A percentile compares a stretch with the other conserved stretches of the same genome.
Evolutionary conservation across 30 jellyfish, hydroid and myxozoan species (phyloP).

Genomic region (Hydractinia echinata): DNA sequence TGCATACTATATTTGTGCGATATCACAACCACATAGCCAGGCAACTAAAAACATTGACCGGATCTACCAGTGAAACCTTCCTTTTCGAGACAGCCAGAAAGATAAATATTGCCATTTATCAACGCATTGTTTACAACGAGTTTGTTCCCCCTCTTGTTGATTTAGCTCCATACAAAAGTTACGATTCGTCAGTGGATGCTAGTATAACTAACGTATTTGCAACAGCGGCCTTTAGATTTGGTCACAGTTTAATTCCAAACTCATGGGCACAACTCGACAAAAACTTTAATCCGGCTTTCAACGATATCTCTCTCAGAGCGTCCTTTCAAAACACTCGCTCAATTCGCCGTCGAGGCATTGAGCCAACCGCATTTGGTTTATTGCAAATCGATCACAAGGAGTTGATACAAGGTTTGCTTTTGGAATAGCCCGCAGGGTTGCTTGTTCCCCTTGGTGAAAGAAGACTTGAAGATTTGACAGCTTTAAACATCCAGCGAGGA

Average conservation of each 20-base stretch:
- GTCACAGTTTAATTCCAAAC: constrained; percentile 29
- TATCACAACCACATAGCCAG: constrained; percentile 83
- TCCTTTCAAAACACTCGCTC: constrained; percentile 41
- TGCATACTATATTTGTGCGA: constrained; percentile 85
- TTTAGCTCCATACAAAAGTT: constrained; percentile 48
- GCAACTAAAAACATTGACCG: constrained; percentile 41
- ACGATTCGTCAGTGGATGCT: constrained; percentile 66
- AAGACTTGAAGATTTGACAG: constrained; percentile 60
- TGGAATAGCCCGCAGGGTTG: constrained; percentile 32
- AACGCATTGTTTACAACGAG: constrained; percentile 60
- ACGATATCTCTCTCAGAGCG: constrained; percentile 16
- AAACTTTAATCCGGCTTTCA: constrained; percentile 14
- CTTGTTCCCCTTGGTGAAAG: constrained; percentile 38
- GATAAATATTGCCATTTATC: constrained; percentile 76
- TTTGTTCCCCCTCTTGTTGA: constrained; percentile 68
- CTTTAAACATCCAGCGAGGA: constrained; percentile 89
- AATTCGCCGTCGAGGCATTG: constrained; percentile 64
- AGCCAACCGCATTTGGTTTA: constrained; percentile 75
- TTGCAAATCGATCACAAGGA: constrained; percentile 43
- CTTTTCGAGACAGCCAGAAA: constrained; percentile 73
- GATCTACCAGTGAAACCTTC: constrained; percentile 62
- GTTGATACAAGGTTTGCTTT: constrained; percentile 39
- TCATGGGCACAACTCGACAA: constrained; percentile 24
- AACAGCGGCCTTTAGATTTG: constrained; percentile 45
- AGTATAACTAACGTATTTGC: constrained; percentile 34